Conservation (phyloP, 2,797 vertebrate genomes). For the Gadopsis marmoratus region DNA sequence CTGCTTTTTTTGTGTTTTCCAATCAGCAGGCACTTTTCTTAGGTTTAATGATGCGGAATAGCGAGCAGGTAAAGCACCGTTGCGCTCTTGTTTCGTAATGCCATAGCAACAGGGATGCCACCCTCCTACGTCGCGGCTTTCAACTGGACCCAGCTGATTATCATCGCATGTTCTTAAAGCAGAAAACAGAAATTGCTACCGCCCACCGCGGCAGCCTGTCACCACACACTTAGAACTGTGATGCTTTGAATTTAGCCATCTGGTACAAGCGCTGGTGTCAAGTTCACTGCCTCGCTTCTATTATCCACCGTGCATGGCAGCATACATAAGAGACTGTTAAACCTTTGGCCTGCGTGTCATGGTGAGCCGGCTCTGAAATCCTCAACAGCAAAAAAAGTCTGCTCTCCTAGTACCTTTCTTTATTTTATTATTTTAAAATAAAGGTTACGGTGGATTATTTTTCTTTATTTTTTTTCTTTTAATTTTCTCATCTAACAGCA, state of each 20-base stretch:
- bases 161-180: constrained; percentile 67
- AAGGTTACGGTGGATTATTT: not conserved
- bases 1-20: constrained; percentile 30
- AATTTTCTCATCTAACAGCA: not conserved
- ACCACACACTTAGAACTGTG: constrained; percentile 64
- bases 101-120: constrained; percentile 41
- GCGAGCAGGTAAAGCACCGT: constrained; percentile 37
- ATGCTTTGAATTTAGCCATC: constrained; percentile 78
- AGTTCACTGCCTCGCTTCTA: constrained; percentile 45
- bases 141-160: constrained; percentile 68
- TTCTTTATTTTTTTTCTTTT: not conserved
- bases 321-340: not conserved
- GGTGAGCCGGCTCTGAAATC: constrained; percentile 6
- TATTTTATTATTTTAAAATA: not conserved
- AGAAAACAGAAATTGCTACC: constrained; percentile 70
- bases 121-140: constrained; percentile 30
- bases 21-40: constrained; percentile 16
- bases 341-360: constrained; percentile 13
- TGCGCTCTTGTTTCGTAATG: constrained; percentile 10
- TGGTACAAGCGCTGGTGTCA: constrained; percentile 62
- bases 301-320: constrained; percentile 35
- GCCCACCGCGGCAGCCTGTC: constrained; percentile 76
- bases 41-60: constrained; percentile 32
- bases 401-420: not conserved
- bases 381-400: rapidly evolving